Evolutionary conservation across 2,888 invertebrate genomes (phyloP).

Genomic region (Panopea generosa): DNA sequence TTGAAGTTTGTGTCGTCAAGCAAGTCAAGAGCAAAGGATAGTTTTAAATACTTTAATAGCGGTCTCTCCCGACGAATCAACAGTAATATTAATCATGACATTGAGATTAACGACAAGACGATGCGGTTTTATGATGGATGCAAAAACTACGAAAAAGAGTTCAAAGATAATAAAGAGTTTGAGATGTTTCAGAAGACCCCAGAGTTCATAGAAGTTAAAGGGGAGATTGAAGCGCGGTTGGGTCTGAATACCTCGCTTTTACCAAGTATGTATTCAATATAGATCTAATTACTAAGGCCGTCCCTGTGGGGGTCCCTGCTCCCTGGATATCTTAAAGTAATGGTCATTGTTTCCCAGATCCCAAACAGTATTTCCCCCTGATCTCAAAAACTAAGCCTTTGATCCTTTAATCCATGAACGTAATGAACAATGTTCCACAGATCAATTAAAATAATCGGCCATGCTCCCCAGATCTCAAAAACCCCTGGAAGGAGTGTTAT

Average conservation of each 20-base stretch:
- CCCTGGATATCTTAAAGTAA: no score
- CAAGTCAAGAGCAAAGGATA: slow-evolving; percentile 39
- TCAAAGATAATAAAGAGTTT: slow-evolving; percentile 49
- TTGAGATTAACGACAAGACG: slow-evolving; percentile 28
- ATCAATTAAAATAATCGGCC: no score
- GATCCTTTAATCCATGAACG: no score
- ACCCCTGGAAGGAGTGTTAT: no score
- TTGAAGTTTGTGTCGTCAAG: slow-evolving; percentile 41
- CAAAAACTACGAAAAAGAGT: slow-evolving; percentile 26
- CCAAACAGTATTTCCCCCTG: no score
- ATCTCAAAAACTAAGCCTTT: no score
- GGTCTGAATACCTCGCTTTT: slow-evolving; percentile 19
- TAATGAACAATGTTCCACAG: no score
- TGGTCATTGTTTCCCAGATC: no score
- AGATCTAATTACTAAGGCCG: no score
- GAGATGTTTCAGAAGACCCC: slow-evolving; percentile 23
- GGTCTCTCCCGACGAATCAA: slow-evolving; percentile 19
- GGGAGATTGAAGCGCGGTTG: slow-evolving; percentile 20
- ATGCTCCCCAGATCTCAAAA: no score
- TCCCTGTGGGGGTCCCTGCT: no score
- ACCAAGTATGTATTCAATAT: slow-evolving; percentile 25
- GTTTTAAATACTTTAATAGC: slow-evolving; percentile 41
- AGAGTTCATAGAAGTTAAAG: slow-evolving; percentile 29
- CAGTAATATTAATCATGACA: slow-evolving; percentile 2
- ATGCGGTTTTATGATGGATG: slow-evolving; percentile 51